Percentiles rank a stretch among this genome's conserved stretches.
These are phyloP conservation scores for Edolisoma coerulescens DNA, from an alignment of 2,113 vertebrate species.

Conservation along the genomic window DNA sequence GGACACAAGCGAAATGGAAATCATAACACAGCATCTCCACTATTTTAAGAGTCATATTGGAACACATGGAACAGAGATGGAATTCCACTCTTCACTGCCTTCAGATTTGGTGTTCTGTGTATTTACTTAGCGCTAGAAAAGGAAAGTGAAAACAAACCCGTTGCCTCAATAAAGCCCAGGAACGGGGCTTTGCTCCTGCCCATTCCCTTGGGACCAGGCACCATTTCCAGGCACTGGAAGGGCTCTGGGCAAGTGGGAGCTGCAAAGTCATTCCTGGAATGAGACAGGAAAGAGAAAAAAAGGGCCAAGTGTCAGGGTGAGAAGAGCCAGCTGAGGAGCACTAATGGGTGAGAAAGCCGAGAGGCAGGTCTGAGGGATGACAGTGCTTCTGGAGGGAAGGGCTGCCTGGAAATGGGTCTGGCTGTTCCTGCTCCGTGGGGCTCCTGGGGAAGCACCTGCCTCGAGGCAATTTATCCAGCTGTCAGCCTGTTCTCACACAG, in stretches of 20 bases:
- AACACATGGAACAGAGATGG: conserved; percentile 15
- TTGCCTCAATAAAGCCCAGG: not conserved
- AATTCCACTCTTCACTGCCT: conserved; percentile 25
- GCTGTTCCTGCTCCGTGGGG: not conserved
- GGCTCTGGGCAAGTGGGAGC: not conserved
- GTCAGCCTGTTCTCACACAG: not conserved
- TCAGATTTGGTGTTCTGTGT: not conserved
- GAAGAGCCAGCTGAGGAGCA: not conserved
- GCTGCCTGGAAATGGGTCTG: not conserved
- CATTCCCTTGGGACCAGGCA: not conserved
- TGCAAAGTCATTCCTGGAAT: not conserved
- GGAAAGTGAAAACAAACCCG: conserved; percentile 17
- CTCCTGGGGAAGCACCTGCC: conserved; percentile 2
- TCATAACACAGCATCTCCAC: not conserved
- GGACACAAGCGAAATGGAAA: conserved; percentile 12
- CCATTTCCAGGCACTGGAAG: not conserved
- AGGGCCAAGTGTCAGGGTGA: not conserved
- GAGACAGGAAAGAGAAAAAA: not conserved
- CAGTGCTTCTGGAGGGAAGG: not conserved
- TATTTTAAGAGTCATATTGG: conserved; percentile 19
- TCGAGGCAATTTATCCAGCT: not conserved
- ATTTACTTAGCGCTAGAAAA: conserved; percentile 10
- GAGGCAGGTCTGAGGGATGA: not conserved
- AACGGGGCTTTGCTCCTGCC: not conserved
- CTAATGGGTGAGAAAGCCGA: not conserved